Conservation (phyloP, 2,113 vertebrate genomes). For the Otocyon megalotis region DNA sequence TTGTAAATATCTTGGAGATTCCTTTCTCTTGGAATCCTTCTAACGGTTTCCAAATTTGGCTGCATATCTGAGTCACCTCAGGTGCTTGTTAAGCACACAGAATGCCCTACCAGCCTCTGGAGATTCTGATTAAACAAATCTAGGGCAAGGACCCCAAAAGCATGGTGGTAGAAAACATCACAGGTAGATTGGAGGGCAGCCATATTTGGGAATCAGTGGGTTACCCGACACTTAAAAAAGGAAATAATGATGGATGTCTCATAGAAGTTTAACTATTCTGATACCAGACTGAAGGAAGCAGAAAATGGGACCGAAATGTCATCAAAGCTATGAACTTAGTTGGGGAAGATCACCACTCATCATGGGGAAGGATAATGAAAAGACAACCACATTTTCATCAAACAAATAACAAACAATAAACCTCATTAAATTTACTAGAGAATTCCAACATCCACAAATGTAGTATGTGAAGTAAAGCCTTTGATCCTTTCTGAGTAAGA, state of each 20-base stretch:
- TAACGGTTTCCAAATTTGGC: background rate
- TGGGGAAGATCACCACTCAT: background rate
- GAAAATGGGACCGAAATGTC: background rate
- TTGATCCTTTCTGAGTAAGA: conserved; percentile 27
- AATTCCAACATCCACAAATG: background rate
- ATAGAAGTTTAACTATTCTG: background rate
- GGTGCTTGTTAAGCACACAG: background rate
- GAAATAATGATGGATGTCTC: background rate
- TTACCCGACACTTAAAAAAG: background rate
- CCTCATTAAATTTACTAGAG: background rate
- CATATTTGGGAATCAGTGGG: background rate
- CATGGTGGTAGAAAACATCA: background rate
- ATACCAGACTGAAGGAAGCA: background rate
- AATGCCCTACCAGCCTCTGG: background rate
- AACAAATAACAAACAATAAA: background rate
- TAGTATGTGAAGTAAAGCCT: conserved; percentile 25
- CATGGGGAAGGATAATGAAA: background rate
- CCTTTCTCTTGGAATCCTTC: background rate
- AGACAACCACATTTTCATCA: background rate
- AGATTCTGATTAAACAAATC: background rate
- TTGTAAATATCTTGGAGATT: background rate
- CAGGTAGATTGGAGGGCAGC: background rate
- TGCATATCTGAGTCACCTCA: background rate
- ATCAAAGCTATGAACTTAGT: background rate
- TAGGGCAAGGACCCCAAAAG: background rate